A percentile compares a stretch with the other conserved stretches of the same genome.
These are phyloP conservation scores for Paracanthobrama guichenoti DNA, from an alignment of 2,113 vertebrate species.

Conservation along the genomic window DNA sequence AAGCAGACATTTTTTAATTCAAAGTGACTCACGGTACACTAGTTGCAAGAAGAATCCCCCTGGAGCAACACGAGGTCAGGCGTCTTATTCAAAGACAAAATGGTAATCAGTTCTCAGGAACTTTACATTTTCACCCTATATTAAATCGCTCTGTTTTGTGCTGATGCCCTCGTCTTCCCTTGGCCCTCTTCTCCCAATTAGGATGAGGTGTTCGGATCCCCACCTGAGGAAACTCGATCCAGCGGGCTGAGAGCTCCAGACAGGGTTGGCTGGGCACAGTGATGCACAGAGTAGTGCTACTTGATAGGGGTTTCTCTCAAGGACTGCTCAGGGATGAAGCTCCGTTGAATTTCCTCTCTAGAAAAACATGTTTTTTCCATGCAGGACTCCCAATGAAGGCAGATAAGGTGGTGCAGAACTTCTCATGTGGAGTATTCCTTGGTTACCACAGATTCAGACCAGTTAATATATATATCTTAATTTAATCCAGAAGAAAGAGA, in stretches of 20 bases:
- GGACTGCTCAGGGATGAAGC: conserved; percentile 56
- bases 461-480: not conserved
- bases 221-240: conserved; percentile 61
- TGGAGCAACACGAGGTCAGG: conserved; percentile 1
- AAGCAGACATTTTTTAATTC: conserved; percentile 22
- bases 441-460: not conserved
- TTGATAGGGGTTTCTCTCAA: conserved; percentile 59
- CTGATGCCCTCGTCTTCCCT: conserved; percentile 45
- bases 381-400: not conserved
- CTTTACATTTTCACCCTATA: not conserved
- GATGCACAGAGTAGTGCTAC: conserved; percentile 63
- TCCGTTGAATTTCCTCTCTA: conserved; percentile 66
- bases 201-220: conserved; percentile 27
- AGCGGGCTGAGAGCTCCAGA: conserved; percentile 56
- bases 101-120: conserved; percentile 25
- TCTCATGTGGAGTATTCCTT: not conserved
- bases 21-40: not conserved
- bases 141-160: not conserved
- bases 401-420: not conserved
- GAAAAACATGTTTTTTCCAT: not conserved
- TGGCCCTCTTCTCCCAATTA: conserved; percentile 7
- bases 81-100: conserved; percentile 7
- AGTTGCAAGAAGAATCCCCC: conserved; percentile 19
- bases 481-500: not conserved
- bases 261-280: conserved; percentile 57